Evolutionary conservation across 2,797 vertebrate species (phyloP).

Genomic region (Peromyscus eremicus): DNA sequence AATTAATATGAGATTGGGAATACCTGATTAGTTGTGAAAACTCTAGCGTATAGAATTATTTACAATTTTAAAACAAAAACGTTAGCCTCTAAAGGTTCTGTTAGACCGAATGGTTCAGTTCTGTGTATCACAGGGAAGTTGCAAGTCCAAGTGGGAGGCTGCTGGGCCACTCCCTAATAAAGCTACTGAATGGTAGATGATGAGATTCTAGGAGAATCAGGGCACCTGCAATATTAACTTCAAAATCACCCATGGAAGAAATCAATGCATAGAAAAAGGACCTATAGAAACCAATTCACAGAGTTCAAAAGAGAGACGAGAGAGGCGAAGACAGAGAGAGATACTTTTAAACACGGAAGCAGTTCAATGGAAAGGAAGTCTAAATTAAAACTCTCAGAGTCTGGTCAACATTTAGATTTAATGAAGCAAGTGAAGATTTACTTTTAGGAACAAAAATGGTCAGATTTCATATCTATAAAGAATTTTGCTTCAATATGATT

Average conservation of each 20-base stretch:
- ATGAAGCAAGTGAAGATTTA: conserved; percentile 68
- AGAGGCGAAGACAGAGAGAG: not conserved
- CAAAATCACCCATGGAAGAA: conserved; percentile 73
- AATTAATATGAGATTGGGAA: conserved; percentile 17
- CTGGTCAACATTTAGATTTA: conserved; percentile 60
- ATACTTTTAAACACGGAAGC: conserved; percentile 56
- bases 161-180: not conserved
- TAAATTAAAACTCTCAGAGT: conserved; percentile 59
- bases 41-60: conserved; percentile 37
- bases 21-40: conserved; percentile 19
- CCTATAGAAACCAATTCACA: conserved; percentile 62
- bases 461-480: conserved; percentile 39
- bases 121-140: not conserved
- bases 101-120: conserved; percentile 25
- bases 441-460: conserved; percentile 56
- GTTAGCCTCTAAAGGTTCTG: not conserved
- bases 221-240: conserved; percentile 73
- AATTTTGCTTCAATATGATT: conserved; percentile 66
- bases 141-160: not conserved
- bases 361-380: conserved; percentile 66
- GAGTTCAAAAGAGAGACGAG: not conserved
- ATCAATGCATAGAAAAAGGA: conserved; percentile 74
- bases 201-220: conserved; percentile 73
- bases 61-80: conserved; percentile 62
- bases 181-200: conserved; percentile 48